A percentile compares a stretch with the other conserved stretches of the same genome.
Conservation (phyloP, 2,113 vertebrate species). For the Cynoglossus semilaevis region DNA sequence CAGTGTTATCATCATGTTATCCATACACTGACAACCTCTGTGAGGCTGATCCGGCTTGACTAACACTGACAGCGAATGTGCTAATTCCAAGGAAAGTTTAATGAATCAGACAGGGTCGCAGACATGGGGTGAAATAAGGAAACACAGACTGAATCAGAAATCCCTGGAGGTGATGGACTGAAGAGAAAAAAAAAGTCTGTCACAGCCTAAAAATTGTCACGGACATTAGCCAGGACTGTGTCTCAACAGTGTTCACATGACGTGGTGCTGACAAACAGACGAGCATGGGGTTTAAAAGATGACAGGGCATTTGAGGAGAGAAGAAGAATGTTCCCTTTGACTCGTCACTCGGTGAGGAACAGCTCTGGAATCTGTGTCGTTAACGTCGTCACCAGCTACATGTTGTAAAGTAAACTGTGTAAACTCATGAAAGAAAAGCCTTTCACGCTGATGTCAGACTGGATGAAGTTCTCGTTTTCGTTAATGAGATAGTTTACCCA, state of each 20-base stretch:
- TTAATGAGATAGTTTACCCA: slow-evolving; percentile 30
- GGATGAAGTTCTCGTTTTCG: slow-evolving; percentile 44
- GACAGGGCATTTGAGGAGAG: slow-evolving; percentile 51
- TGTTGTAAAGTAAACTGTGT: neutral
- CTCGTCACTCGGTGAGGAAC: slow-evolving; percentile 20
- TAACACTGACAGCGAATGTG: too few species aligned
- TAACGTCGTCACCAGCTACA: neutral
- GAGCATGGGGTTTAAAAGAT: slow-evolving; percentile 38
- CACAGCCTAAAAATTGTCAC: slow-evolving; percentile 5
- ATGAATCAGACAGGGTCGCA: slow-evolving; percentile 1
- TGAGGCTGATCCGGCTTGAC: too few species aligned
- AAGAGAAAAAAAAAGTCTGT: slow-evolving; percentile 1
- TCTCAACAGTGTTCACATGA: slow-evolving; percentile 45
- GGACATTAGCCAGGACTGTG: slow-evolving; percentile 19
- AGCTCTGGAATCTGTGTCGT: neutral
- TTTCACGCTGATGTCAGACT: neutral
- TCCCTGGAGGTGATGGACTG: slow-evolving; percentile 11
- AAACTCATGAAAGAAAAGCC: neutral
- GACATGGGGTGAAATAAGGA: slow-evolving; percentile 14
- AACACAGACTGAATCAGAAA: slow-evolving; percentile 11
- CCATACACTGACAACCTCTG: too few species aligned
- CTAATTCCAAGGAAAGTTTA: too few species aligned
- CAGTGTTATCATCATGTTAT: too few species aligned
- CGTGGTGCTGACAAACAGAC: slow-evolving; percentile 44
- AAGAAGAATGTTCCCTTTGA: slow-evolving; percentile 14